These are phyloP conservation scores for Glyptemys insculpta DNA, from an alignment of 2,797 vertebrate species.

Conservation along the genomic window DNA sequence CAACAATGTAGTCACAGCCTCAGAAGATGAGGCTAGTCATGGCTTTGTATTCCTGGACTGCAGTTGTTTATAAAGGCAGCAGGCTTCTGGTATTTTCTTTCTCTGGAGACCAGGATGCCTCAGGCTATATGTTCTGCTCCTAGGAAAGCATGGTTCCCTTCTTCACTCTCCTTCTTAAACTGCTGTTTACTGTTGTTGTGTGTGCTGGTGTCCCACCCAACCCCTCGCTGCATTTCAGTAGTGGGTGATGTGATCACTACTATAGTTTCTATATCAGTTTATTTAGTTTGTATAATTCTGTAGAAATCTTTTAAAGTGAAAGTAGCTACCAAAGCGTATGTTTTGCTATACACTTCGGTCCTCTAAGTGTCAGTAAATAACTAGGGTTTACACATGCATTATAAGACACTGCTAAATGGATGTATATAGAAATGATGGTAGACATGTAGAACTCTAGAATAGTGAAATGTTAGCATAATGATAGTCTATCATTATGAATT, in stretches of 20 bases:
- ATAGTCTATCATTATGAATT: too few relatives aligned
- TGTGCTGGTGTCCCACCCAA: neutral
- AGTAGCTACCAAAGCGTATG: neutral
- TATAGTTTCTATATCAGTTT: neutral
- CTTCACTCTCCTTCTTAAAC: neutral
- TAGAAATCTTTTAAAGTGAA: neutral
- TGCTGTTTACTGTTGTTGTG: neutral
- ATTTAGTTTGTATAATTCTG: neutral
- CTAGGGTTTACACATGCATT: neutral
- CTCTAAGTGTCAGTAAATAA: neutral
- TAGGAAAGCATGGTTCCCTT: neutral
- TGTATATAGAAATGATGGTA: neutral
- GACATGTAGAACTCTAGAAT: neutral
- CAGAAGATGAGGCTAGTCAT: neutral
- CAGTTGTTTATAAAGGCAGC: constrained; percentile 18
- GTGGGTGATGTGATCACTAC: too few relatives aligned
- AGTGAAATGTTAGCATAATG: neutral
- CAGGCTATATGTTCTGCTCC: neutral
- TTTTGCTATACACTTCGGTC: neutral
- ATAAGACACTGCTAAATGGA: neutral
- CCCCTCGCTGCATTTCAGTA: neutral
- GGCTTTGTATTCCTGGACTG: neutral
- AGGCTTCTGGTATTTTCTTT: neutral
- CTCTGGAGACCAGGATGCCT: neutral
- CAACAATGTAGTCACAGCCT: neutral